These are phyloP conservation scores for Ateles fusciceps DNA, from an alignment of 2,797 vertebrate genomes.

Conservation along the genomic window DNA sequence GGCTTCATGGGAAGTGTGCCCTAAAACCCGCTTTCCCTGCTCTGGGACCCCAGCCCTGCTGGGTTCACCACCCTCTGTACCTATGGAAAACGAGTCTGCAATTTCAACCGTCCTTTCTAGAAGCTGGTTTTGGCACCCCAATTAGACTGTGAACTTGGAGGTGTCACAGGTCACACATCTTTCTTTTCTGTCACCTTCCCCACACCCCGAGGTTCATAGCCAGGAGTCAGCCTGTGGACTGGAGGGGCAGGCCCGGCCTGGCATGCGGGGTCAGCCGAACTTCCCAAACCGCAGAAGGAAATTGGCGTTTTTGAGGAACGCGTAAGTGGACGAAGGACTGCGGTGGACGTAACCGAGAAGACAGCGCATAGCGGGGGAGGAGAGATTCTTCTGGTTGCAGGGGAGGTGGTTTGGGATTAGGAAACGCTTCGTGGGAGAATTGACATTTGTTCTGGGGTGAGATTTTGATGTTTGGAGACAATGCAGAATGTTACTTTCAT, in stretches of 20 bases:
- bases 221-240: accelerated
- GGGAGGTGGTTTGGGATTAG: not conserved
- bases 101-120: not conserved
- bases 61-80: not conserved
- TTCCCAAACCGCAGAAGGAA: accelerated
- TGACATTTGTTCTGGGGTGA: not conserved
- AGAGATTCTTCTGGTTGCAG: not conserved
- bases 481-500: not conserved
- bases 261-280: not conserved
- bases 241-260: accelerated
- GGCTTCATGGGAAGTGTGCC: not conserved
- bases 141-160: not conserved
- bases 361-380: accelerated
- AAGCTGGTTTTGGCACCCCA: not conserved
- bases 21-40: not conserved
- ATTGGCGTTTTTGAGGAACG: not conserved
- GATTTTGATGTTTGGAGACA: not conserved
- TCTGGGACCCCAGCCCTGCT: not conserved
- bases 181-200: not conserved
- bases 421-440: not conserved
- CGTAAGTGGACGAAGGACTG: not conserved
- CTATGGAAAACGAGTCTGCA: no score
- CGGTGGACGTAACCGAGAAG: not conserved
- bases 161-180: not conserved
- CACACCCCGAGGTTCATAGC: not conserved